A percentile compares a stretch with the other conserved stretches of the same genome.
phyloP scores from a whole-genome alignment of 2,113 vertebrate genomes.

The Dermatemys mawii region DNA sequence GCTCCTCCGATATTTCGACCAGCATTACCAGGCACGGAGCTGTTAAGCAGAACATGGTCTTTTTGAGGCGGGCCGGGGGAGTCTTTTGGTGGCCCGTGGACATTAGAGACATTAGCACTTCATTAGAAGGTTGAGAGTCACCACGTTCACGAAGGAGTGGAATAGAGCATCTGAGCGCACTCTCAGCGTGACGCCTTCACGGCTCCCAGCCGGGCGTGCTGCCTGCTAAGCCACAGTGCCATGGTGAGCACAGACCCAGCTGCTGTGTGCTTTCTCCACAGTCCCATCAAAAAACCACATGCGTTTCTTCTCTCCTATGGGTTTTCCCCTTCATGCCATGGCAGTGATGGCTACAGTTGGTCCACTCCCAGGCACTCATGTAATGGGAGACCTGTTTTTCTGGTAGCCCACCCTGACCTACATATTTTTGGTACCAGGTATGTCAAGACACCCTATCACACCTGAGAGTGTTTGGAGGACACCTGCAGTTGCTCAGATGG shows the following conservation, averaged over 20 bases:
- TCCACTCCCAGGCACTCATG: not conserved
- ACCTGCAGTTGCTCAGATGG: not conserved
- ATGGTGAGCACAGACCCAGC: rapidly evolving
- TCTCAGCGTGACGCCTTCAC: not conserved
- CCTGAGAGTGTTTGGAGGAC: not conserved
- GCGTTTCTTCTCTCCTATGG: not conserved
- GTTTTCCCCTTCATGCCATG: not conserved
- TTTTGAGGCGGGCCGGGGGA: not conserved
- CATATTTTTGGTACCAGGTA: not conserved
- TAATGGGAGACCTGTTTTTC: not conserved
- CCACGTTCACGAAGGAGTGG: not conserved
- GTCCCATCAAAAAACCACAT: not conserved
- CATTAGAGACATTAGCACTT: not conserved
- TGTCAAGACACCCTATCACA: not conserved
- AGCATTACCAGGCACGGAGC: not conserved
- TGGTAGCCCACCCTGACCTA: not conserved
- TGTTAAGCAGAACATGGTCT: not conserved
- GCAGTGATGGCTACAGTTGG: not conserved
- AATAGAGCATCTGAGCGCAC: not conserved
- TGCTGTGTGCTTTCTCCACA: not conserved
- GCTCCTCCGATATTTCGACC: not conserved
- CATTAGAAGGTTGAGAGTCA: not conserved
- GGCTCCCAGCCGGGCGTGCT: too few relatives aligned
- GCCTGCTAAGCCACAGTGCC: not conserved
- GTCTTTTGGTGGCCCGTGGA: not conserved